Evolutionary conservation across 2,797 vertebrate species (phyloP).

Genomic region (Lerista edwardsae): DNA sequence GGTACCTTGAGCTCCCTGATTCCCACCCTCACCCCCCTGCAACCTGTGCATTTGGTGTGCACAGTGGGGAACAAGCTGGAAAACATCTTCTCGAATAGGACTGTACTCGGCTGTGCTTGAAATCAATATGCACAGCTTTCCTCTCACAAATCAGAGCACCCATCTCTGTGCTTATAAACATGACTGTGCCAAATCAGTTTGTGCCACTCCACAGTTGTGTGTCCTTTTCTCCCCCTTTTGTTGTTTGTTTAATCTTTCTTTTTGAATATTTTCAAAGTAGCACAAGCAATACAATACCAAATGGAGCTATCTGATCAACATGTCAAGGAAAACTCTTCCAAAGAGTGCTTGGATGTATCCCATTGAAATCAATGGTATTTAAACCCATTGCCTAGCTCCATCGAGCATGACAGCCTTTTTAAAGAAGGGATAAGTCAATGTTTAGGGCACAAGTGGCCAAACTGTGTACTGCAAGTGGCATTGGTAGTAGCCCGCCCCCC

Average conservation of each 20-base stretch:
- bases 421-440: neutral
- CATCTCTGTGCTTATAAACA: neutral
- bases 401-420: neutral
- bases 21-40: too few relatives aligned
- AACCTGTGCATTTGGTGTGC: too few relatives aligned
- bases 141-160: neutral
- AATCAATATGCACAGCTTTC: neutral
- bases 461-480: too few relatives aligned
- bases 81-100: too few relatives aligned
- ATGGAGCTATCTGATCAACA: neutral
- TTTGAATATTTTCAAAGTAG: neutral
- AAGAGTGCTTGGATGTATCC: neutral
- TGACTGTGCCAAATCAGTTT: neutral
- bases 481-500: neutral
- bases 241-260: neutral
- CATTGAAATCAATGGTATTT: neutral
- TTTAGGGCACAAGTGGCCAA: neutral
- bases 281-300: neutral
- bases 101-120: neutral
- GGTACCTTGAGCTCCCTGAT: too few relatives aligned
- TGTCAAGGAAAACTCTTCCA: neutral
- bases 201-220: too few relatives aligned
- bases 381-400: neutral
- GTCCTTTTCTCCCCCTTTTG: neutral
- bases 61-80: too few relatives aligned